Percentiles rank a stretch among this genome's conserved stretches.
Conservation (phyloP, 2,797 vertebrate species). For the Iguana delicatissima region DNA sequence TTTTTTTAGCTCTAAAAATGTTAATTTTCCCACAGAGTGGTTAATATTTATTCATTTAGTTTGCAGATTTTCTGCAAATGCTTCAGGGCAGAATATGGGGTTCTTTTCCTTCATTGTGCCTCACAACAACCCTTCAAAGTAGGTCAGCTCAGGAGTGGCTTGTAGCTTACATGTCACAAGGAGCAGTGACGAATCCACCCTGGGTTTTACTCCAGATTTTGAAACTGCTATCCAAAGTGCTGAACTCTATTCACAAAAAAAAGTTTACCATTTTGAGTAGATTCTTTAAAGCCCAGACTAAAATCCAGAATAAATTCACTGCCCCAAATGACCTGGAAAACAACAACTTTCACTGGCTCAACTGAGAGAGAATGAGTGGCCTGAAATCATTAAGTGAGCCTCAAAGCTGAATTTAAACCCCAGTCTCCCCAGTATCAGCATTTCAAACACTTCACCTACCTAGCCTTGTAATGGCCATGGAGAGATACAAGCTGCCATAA, state of each 20-base stretch:
- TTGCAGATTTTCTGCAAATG: background rate
- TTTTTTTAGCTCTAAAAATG: slow-evolving; percentile 21
- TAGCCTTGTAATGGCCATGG: background rate
- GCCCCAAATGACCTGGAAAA: too few relatives aligned
- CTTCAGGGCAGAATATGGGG: too few relatives aligned
- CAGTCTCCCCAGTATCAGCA: background rate
- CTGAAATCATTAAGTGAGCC: background rate
- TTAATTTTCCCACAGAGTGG: background rate
- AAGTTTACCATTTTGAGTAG: too few relatives aligned
- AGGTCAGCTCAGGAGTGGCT: background rate
- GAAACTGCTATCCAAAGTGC: too few relatives aligned
- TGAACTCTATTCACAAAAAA: too few relatives aligned
- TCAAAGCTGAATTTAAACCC: background rate
- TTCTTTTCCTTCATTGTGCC: background rate
- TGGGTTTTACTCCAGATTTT: too few relatives aligned
- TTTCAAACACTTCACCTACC: background rate
- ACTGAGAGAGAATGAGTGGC: background rate
- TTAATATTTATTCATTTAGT: background rate
- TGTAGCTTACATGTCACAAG: too few relatives aligned
- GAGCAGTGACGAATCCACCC: too few relatives aligned
- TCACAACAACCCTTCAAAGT: background rate
- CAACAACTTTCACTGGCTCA: background rate
- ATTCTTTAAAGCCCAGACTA: too few relatives aligned
- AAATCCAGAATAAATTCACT: too few relatives aligned
- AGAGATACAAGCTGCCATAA: too few relatives aligned